phyloP scores from a whole-genome alignment of 2,797 vertebrate genomes.

The Pipistrellus pygmaeus region DNA sequence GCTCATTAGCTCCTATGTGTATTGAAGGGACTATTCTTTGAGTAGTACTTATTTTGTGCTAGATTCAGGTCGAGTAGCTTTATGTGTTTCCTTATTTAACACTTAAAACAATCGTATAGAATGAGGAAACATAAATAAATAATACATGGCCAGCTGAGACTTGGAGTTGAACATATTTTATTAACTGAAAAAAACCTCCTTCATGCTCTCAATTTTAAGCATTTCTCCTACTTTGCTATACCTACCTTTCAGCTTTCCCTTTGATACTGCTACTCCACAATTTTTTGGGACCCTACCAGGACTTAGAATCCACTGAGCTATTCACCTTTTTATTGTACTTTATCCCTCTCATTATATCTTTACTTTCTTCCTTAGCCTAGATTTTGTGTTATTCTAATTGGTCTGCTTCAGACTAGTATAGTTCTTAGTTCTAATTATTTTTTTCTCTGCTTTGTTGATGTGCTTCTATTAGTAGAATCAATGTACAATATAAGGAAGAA shows the following conservation, averaged over 20 bases:
- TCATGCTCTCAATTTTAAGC: not conserved
- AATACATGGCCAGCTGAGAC: not conserved
- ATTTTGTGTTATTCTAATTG: not conserved
- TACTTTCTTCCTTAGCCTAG: not conserved
- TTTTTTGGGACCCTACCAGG: not conserved
- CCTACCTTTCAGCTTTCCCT: not conserved
- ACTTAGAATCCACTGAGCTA: not conserved
- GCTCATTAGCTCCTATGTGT: not conserved
- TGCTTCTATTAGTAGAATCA: not conserved
- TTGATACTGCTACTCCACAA: not conserved
- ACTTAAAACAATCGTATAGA: not conserved
- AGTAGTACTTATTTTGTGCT: not conserved
- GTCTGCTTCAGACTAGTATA: not conserved
- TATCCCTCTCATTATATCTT: not conserved
- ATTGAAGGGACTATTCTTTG: not conserved
- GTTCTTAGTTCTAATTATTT: constrained; percentile 17
- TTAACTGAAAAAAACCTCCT: not conserved
- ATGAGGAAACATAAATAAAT: not conserved
- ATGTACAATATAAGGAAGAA: not conserved
- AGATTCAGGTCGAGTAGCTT: not conserved
- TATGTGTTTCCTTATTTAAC: not conserved
- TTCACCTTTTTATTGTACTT: not conserved
- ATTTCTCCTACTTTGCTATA: not conserved
- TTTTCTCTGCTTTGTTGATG: not conserved
- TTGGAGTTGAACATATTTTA: not conserved